These are phyloP conservation scores for Odocoileus virginianus DNA, from an alignment of 2,113 vertebrate genomes.

Conservation along the genomic window DNA sequence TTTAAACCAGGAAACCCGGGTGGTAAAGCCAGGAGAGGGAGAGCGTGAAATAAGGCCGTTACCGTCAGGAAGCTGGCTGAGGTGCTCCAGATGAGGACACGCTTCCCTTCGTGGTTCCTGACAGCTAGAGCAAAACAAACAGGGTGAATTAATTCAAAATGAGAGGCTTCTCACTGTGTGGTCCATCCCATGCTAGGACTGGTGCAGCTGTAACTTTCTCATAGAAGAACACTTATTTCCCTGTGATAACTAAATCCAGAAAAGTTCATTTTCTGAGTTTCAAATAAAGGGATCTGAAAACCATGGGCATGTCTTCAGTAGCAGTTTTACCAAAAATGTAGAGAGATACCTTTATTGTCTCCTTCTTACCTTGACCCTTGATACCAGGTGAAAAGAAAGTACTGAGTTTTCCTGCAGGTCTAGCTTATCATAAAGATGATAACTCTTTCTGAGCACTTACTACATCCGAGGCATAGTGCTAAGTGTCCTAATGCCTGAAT, in stretches of 20 bases:
- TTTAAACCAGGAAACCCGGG: fast-evolving
- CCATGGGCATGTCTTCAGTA: fast-evolving
- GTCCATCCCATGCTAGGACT: fast-evolving
- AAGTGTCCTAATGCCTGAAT: too few relatives aligned
- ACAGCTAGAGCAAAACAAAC: fast-evolving
- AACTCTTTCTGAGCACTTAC: neutral
- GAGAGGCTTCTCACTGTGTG: fast-evolving
- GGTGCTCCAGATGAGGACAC: fast-evolving
- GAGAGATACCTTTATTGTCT: neutral
- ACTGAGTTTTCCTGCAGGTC: neutral
- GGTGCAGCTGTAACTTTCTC: neutral
- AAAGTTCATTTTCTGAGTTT: neutral
- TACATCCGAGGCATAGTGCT: fast-evolving
- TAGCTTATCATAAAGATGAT: fast-evolving
- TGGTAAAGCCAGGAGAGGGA: neutral
- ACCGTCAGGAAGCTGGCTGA: fast-evolving
- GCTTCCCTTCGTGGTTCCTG: fast-evolving
- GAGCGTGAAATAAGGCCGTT: fast-evolving
- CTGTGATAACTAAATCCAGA: too few relatives aligned
- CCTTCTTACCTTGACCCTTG: neutral
- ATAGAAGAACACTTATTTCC: too few relatives aligned
- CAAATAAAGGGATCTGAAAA: neutral
- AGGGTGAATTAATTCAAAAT: fast-evolving
- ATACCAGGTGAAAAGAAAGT: too few relatives aligned
- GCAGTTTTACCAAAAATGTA: neutral